Conservation (phyloP, 2,888 invertebrate species). For the Drosophila meridiana region DNA sequence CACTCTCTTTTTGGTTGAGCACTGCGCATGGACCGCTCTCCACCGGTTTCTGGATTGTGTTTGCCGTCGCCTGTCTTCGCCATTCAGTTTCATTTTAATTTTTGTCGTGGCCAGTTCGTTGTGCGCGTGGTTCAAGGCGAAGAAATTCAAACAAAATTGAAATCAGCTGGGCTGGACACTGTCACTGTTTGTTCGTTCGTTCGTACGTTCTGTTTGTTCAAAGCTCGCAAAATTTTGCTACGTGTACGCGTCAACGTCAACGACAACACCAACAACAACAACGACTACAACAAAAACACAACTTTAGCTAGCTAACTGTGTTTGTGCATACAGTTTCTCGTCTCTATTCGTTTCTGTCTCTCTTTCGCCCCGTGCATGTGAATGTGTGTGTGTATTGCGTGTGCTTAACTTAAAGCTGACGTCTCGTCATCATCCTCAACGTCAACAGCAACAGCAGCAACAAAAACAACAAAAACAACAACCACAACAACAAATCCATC, state of each 20-base stretch:
- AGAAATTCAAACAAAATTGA: slow-evolving; percentile 51
- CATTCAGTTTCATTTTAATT: slow-evolving; percentile 73
- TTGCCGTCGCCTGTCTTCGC: slow-evolving; percentile 44
- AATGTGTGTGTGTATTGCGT: slow-evolving; percentile 50
- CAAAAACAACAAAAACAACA: background rate
- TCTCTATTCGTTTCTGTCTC: slow-evolving; percentile 43
- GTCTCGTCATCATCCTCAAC: slow-evolving; percentile 47
- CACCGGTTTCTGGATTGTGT: slow-evolving; percentile 57
- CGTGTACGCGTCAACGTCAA: slow-evolving; percentile 53
- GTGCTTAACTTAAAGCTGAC: slow-evolving; percentile 66
- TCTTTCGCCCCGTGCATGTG: slow-evolving; percentile 36
- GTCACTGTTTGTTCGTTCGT: slow-evolving; percentile 53
- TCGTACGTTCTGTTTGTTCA: slow-evolving; percentile 78
- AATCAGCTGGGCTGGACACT: slow-evolving; percentile 60
- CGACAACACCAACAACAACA: slow-evolving; percentile 25
- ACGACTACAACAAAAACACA: slow-evolving; percentile 31
- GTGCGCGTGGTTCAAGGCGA: slow-evolving; percentile 54
- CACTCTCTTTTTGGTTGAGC: slow-evolving; percentile 22
- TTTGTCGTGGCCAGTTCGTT: slow-evolving; percentile 66
- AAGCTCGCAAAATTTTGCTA: slow-evolving; percentile 62
- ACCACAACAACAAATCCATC: background rate
- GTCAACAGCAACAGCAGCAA: slow-evolving; percentile 30
- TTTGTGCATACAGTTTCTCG: slow-evolving; percentile 50
- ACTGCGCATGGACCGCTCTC: slow-evolving; percentile 50
- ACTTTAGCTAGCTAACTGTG: slow-evolving; percentile 46